Conservation (phyloP, 2,888 invertebrate genomes). For the Eilema depressum region DNA sequence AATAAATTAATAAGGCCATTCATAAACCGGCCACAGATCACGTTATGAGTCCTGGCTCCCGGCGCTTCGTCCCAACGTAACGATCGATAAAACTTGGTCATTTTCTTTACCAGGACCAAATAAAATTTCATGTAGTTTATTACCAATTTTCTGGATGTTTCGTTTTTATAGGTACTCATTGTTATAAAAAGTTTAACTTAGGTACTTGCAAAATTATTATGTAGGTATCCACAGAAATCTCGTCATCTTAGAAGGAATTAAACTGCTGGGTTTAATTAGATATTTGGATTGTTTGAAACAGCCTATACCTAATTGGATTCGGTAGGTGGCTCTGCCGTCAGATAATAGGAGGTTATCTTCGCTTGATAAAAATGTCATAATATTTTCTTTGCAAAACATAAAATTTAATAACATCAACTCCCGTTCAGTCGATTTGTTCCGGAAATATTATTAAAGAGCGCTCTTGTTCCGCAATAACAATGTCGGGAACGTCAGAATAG, state of each 20-base stretch:
- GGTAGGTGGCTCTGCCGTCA: too few species aligned
- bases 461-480: not conserved
- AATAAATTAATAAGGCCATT: not conserved
- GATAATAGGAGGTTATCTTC: too few species aligned
- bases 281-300: too few species aligned
- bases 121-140: not conserved
- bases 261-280: not conserved
- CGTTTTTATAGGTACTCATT: not conserved
- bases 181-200: not conserved
- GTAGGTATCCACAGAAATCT: too few species aligned
- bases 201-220: not conserved
- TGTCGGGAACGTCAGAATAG: not conserved
- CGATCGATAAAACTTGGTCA: conserved; percentile 16
- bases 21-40: conserved; percentile 10
- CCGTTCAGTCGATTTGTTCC: not conserved
- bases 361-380: too few species aligned
- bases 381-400: too few species aligned
- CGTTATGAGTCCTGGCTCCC: not conserved
- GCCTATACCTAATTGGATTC: too few species aligned
- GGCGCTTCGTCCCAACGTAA: not conserved
- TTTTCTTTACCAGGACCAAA: conserved; percentile 5
- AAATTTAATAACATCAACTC: not conserved
- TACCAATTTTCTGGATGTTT: not conserved
- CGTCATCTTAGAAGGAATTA: too few species aligned
- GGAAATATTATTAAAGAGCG: conserved; percentile 2